phyloP scores from a whole-genome alignment of 2,797 vertebrate genomes.

The Pyrocephalus nanus region DNA sequence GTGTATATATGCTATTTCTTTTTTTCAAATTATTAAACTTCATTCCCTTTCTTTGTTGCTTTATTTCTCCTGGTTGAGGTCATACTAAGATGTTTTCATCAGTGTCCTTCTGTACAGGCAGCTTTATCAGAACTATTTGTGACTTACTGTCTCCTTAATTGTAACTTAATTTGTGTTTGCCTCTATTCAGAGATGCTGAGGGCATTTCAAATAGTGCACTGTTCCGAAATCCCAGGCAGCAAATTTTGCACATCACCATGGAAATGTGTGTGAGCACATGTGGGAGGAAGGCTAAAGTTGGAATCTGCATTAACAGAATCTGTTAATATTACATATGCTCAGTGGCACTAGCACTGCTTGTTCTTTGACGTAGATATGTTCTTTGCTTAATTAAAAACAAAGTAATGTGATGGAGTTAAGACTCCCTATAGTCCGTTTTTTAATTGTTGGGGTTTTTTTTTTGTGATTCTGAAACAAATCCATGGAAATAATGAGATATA shows the following conservation, averaged over 20 bases:
- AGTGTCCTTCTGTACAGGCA: not conserved
- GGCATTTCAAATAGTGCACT: not conserved
- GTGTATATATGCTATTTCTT: not conserved
- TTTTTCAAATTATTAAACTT: not conserved
- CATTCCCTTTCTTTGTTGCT: not conserved
- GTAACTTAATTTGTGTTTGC: not conserved
- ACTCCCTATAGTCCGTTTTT: not conserved
- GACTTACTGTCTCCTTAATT: not conserved
- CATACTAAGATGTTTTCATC: not conserved
- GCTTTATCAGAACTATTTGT: not conserved
- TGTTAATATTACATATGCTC: slow-evolving; percentile 2
- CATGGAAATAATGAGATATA: not conserved
- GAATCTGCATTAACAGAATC: not conserved
- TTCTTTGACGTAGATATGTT: not conserved
- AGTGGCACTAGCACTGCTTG: not conserved
- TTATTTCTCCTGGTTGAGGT: not conserved
- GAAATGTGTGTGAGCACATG: not conserved
- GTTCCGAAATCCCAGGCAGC: not conserved
- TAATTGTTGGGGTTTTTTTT: not conserved
- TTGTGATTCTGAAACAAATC: not conserved
- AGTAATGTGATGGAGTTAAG: not conserved
- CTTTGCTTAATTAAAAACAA: slow-evolving; percentile 6
- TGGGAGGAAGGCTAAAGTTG: not conserved
- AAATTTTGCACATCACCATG: slow-evolving; percentile 33
- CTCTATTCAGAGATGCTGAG: not conserved